A percentile compares a stretch with the other conserved stretches of the same genome.
phyloP scores from a whole-genome alignment of 2,113 vertebrate species.

The Noturus placidus region DNA sequence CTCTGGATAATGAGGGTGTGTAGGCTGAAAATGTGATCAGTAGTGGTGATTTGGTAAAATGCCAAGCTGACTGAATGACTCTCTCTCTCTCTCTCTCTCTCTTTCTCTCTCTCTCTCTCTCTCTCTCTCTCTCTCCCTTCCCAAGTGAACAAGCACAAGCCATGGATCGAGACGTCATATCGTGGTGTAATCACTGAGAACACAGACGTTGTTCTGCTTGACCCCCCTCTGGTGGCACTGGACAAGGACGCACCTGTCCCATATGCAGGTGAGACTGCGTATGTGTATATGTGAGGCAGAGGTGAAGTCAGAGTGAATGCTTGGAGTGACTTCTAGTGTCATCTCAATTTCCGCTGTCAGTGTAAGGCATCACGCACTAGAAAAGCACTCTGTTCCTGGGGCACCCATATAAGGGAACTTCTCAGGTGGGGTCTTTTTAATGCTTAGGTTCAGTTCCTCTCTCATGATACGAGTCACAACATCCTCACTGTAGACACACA shows the following conservation, averaged over 20 bases:
- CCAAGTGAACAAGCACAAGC: slow-evolving; percentile 96
- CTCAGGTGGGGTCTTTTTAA: neutral
- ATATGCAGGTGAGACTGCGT: slow-evolving; percentile 82
- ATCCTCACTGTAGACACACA: neutral
- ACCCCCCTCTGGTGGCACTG: slow-evolving; percentile 92
- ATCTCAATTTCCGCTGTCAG: slow-evolving; percentile 39
- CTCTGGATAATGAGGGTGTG: neutral
- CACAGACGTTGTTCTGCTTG: slow-evolving; percentile 89
- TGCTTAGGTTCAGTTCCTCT: neutral
- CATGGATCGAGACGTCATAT: slow-evolving; percentile 97
- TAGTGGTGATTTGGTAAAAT: neutral
- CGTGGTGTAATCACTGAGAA: slow-evolving; percentile 96
- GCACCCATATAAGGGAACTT: neutral
- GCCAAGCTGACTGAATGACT: neutral
- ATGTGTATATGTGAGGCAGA: too few species aligned
- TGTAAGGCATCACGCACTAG: neutral
- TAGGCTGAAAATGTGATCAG: neutral
- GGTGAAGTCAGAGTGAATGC: neutral
- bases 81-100: neutral
- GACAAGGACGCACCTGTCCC: slow-evolving; percentile 95
- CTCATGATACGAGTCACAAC: neutral
- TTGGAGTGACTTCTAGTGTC: slow-evolving; percentile 24
- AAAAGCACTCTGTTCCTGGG: slow-evolving; percentile 16
- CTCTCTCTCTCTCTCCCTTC: slow-evolving; percentile 49
- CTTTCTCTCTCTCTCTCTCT: neutral